Evolutionary conservation across 2,888 invertebrate species (phyloP).

Genomic region (Dolichomitus sp.): DNA sequence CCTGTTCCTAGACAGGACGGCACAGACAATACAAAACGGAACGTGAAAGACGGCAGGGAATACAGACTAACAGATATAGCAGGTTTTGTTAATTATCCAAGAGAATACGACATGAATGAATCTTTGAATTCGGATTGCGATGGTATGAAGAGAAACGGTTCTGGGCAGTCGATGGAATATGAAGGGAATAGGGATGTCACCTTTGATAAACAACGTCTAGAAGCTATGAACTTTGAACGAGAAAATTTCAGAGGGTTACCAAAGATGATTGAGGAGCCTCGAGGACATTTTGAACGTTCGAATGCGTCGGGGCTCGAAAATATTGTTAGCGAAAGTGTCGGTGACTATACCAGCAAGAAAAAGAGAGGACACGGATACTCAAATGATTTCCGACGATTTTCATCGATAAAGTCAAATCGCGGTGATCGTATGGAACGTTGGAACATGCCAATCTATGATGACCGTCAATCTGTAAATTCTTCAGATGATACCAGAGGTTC

Average conservation of each 20-base stretch:
- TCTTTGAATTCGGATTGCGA: constrained; percentile 27
- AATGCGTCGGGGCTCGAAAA: constrained; percentile 42
- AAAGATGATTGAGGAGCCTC: constrained; percentile 49
- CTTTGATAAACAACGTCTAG: constrained; percentile 13
- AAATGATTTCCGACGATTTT: constrained; percentile 3
- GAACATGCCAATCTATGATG: constrained; percentile 3
- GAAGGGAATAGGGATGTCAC: neutral
- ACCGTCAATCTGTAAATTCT: constrained; percentile 1
- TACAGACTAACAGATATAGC: constrained; percentile 5
- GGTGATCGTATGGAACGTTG: neutral
- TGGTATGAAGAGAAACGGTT: constrained; percentile 2
- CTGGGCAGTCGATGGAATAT: constrained; percentile 20
- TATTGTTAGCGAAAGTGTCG: constrained; percentile 1
- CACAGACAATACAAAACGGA: constrained; percentile 20
- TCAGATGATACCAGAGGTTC: constrained; percentile 3
- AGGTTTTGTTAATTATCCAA: neutral
- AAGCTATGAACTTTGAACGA: constrained; percentile 30
- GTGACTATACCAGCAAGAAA: constrained; percentile 12
- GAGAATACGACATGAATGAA: constrained; percentile 7
- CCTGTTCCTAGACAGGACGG: neutral
- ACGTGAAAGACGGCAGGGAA: constrained; percentile 18
- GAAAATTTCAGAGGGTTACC: constrained; percentile 33
- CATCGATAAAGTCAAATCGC: neutral
- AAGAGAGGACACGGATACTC: constrained; percentile 14
- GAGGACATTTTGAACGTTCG: constrained; percentile 13